Evolutionary conservation across 92 coral and sea anemone genomes (phyloP).

Genomic region (Porites divaricata): DNA sequence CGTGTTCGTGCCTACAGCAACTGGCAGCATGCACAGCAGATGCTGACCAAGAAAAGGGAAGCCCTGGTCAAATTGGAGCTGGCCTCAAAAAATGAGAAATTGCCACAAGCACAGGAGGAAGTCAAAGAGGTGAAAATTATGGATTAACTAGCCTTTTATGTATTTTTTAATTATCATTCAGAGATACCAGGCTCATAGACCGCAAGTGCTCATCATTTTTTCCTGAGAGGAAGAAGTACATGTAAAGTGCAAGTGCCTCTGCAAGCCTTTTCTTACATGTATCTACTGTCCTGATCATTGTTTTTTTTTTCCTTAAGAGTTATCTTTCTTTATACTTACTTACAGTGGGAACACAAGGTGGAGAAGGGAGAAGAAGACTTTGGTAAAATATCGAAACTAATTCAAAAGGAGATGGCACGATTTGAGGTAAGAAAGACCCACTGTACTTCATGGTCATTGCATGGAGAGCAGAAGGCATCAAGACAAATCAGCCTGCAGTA

Average conservation of each 20-base stretch:
- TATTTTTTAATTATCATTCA: too few species aligned
- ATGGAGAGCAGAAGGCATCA: too few species aligned
- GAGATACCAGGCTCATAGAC: too few species aligned
- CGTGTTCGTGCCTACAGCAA: slow-evolving; percentile 88
- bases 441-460: too few species aligned
- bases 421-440: slow-evolving; percentile 78
- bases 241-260: too few species aligned
- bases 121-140: slow-evolving; percentile 81
- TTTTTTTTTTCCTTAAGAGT: neutral
- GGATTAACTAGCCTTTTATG: too few species aligned
- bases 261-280: too few species aligned
- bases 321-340: neutral
- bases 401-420: slow-evolving; percentile 86
- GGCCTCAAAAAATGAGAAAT: slow-evolving; percentile 92
- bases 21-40: slow-evolving; percentile 96
- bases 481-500: too few species aligned
- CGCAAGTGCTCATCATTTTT: too few species aligned
- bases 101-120: slow-evolving; percentile 96
- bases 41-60: slow-evolving; percentile 94
- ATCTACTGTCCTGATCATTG: too few species aligned
- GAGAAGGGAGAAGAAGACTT: slow-evolving; percentile 98
- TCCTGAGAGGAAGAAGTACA: too few species aligned
- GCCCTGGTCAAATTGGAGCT: slow-evolving; percentile 88
- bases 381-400: slow-evolving; percentile 89
- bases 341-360: slow-evolving; percentile 92